These are phyloP conservation scores for Ypsolopha sequella DNA, from an alignment of 2,888 invertebrate genomes.

Conservation along the genomic window DNA sequence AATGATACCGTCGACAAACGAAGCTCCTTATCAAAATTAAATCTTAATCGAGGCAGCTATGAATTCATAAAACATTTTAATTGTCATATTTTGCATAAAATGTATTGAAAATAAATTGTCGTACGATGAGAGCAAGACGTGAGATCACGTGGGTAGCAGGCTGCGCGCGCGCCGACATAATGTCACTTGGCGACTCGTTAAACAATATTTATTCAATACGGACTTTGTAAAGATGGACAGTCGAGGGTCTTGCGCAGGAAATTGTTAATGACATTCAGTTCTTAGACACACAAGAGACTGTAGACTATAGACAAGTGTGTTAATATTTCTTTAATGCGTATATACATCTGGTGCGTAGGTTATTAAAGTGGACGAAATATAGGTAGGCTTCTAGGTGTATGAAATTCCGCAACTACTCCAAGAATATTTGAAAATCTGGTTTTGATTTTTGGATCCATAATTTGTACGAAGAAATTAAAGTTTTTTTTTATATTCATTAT, in stretches of 20 bases:
- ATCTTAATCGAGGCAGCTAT: slow-evolving; percentile 57
- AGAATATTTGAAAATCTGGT: no score
- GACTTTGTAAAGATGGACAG: slow-evolving; percentile 48
- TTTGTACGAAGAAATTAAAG: no score
- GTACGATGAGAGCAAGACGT: slow-evolving; percentile 32
- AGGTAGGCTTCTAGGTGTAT: no score
- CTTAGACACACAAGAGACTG: slow-evolving; percentile 42
- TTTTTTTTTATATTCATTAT: no score
- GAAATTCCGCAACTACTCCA: no score
- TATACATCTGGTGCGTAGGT: no score
- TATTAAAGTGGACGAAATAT: no score
- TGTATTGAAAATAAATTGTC: slow-evolving; percentile 51
- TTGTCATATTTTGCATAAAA: slow-evolving; percentile 58
- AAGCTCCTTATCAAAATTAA: slow-evolving; percentile 54
- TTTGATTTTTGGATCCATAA: neutral
- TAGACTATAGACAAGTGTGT: no score
- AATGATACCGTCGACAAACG: slow-evolving; percentile 24
- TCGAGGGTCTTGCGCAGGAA: slow-evolving; percentile 56
- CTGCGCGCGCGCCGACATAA: slow-evolving; percentile 38
- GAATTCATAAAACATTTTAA: slow-evolving; percentile 60
- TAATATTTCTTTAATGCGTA: no score
- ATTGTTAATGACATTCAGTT: slow-evolving; percentile 61
- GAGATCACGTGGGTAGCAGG: slow-evolving; percentile 32
- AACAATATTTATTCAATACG: slow-evolving; percentile 64
- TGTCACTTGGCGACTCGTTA: slow-evolving; percentile 62